Base-by-base conservation (phyloP, 1,140 invertebrate genomes). In the Ptiloglossa arizonensis region DNA sequence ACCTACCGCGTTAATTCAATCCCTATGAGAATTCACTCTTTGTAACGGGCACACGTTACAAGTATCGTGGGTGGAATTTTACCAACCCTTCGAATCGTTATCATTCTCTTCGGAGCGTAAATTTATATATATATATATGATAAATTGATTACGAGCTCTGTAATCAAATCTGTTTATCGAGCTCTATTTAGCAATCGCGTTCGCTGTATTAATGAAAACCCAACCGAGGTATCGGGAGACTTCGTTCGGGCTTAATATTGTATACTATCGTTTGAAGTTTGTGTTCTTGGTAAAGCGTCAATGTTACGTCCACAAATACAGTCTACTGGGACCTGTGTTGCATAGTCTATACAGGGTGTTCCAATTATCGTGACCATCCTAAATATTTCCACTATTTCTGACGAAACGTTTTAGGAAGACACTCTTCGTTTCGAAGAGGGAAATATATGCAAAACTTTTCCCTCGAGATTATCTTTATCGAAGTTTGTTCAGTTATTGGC, bases 1-100 rank as follows among this genome's bases (percentile, higher is more conserved):
- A 63, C 27, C 27, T 74, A 50, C 71, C 50, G 29, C 22, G 41
- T 48, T 64, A 79, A 79, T 57, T 69, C 56, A 75, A 83, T 52
- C 68, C 44, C 66, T 66, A 83, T 83, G 82, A 80, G 81, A 85
- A 85, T 80, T 68, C 56, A 35, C 48, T 70, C 67, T 83, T 80
- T 80, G 77, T 80, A 82, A 50, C 48, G 41, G 29, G 52, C 60
- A 57, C 63, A 67, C 9, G 8, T 17, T 22, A 24, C 29, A 38
- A 15, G 27, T 22, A 22, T 41, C 60, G 38, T 29, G 56, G 38
- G 4, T 22, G 50, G 54, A 62, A 69, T 60, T 71, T 81, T 50
- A 62, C 48, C 50, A 50, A 24, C 38, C 27, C 24, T n/a, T 38
- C 38, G 74, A 11, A 72, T 83, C 63, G 29, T 64, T 73, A 73